Evolutionary conservation across 2,888 invertebrate genomes (phyloP).

Genomic region (Cheilosia soror): DNA sequence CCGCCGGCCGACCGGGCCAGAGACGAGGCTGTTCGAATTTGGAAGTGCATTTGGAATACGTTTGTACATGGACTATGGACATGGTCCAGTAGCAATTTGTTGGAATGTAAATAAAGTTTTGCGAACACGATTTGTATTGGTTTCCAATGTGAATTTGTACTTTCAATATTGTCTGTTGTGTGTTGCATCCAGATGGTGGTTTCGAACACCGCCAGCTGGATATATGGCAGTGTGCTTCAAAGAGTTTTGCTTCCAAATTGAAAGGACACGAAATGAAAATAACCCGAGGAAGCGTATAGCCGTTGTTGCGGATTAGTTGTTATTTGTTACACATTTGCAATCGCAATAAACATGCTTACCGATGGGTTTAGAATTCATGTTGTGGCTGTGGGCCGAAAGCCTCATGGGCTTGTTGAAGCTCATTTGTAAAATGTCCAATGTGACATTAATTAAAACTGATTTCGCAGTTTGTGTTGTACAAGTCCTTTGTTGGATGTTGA

Average conservation of each 20-base stretch:
- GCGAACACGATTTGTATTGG: slow-evolving; percentile 49
- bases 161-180: slow-evolving; percentile 20
- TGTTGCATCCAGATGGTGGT: slow-evolving; percentile 21
- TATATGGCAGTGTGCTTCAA: background rate
- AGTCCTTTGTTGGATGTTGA: too few relatives aligned
- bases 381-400: background rate
- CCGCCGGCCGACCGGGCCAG: background rate
- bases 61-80: background rate
- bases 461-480: too few relatives aligned
- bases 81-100: slow-evolving; percentile 22
- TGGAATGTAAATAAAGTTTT: slow-evolving; percentile 57
- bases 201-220: background rate
- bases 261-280: slow-evolving; percentile 45
- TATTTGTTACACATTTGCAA: slow-evolving; percentile 26
- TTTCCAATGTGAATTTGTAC: slow-evolving; percentile 33
- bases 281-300: background rate
- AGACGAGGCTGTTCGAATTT: background rate
- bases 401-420: too few relatives aligned
- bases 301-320: slow-evolving; percentile 34
- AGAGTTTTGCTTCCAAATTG: slow-evolving; percentile 37
- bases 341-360: slow-evolving; percentile 23
- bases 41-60: slow-evolving; percentile 1
- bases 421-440: too few relatives aligned
- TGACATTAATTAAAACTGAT: too few relatives aligned
- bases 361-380: background rate